phyloP scores from a whole-genome alignment of 2,113 vertebrate genomes.

The human region DNA sequence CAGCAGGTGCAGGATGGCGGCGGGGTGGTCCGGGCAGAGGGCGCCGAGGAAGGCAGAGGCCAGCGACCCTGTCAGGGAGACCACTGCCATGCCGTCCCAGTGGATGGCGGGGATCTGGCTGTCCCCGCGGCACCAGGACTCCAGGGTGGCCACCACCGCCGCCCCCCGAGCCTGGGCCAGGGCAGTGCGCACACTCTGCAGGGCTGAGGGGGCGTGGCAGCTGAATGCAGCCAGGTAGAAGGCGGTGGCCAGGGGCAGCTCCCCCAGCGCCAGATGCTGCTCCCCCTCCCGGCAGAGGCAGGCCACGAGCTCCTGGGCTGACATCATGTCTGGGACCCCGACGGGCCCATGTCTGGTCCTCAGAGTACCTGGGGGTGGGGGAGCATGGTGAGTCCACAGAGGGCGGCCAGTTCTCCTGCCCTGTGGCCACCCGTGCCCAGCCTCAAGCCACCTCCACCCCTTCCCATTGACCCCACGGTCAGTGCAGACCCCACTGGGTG shows the following conservation, averaged over 20 bases:
- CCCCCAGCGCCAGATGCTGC: conserved; percentile 80
- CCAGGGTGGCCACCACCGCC: conserved; percentile 84
- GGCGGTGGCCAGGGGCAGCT: conserved; percentile 82
- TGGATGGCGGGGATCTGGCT: conserved; percentile 79
- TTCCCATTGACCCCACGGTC: neutral
- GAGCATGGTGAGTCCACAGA: fast-evolving
- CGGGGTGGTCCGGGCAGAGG: conserved; percentile 87
- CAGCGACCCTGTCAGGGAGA: conserved; percentile 85
- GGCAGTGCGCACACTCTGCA: conserved; percentile 82
- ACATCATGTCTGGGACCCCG: neutral
- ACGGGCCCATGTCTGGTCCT: fast-evolving
- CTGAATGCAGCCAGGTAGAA: conserved; percentile 92
- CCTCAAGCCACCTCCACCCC: neutral
- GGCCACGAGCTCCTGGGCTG: conserved; percentile 78
- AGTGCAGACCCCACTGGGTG: fast-evolving
- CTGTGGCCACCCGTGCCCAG: fast-evolving
- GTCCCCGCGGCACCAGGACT: conserved; percentile 86
- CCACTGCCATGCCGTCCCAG: conserved; percentile 71
- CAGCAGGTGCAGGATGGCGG: conserved; percentile 87
- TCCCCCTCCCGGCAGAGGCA: conserved; percentile 89
- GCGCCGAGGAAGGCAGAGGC: conserved; percentile 90
- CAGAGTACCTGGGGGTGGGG: neutral
- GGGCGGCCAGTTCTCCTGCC: fast-evolving
- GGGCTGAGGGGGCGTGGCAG: conserved; percentile 82
- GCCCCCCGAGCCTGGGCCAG: conserved; percentile 69